Evolutionary conservation across 2,797 vertebrate species (phyloP), one percentile per base, ranked within the genome.

Genomic region (Argentina silus): DNA sequence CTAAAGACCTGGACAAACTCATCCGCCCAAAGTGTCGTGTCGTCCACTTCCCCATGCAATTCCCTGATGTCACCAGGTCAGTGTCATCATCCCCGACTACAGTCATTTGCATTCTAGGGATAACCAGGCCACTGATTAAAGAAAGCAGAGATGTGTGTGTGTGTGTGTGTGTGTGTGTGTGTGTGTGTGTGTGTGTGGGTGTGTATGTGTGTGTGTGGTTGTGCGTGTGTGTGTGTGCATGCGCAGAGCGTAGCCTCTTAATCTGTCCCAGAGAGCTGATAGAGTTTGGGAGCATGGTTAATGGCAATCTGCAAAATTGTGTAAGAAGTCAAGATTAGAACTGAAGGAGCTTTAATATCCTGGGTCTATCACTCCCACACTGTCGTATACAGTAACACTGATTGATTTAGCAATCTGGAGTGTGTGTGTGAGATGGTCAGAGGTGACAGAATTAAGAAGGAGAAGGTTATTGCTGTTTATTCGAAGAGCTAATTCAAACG

Each of bases 1-100:
- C 98, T 75, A 92, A 83, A 87, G 90, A 95, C 87, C 82, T 98
- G 90, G 96, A 96, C 78, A 85, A 74, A 76, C 85, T 94, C 85
- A 97, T 99, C 90, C 92, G 96, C 71, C 95, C 94, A 0, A 99
- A 98, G 86, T 96, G 96, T 88, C 81, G 89, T 78, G 96, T 98
- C 78, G 88, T 97, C 84, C 92, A 94, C 90, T 98, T 96, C 92
- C 97, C 98, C n/a, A 84, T 98, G 85, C 91, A 82, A 57, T 94
- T 99, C 89, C 95, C 96, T 48, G 93, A 96, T 76, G 90, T 98
- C 88, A 93, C 86, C 90, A 95, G 96, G 97, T 98, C 85, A 91
- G 95, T 94, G 67, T 73, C 62, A 63, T 78, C 69, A 73, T 70
- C 63, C 76, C 72, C 43, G 62, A 76, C 64, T 42, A 43, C 71